Percentiles rank a stretch among this genome's conserved stretches.
phyloP scores from a whole-genome alignment of 2,888 invertebrate genomes.

The Maniola hyperantus region DNA sequence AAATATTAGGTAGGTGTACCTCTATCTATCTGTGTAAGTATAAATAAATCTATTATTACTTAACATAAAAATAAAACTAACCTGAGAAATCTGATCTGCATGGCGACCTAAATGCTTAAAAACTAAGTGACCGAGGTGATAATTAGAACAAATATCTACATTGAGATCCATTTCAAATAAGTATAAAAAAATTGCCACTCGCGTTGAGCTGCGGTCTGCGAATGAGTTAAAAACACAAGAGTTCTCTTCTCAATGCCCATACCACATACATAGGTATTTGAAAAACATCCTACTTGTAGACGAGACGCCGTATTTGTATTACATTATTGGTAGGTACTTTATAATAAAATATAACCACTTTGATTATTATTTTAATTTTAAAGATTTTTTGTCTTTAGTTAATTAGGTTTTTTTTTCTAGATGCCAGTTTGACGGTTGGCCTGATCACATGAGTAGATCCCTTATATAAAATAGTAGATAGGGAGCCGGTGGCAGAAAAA shows the following conservation, averaged over 20 bases:
- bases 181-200: background rate
- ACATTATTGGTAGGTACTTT: no score
- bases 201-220: background rate
- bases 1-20: background rate
- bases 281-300: background rate
- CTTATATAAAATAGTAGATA: no score
- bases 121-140: constrained; percentile 53
- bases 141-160: constrained; percentile 33
- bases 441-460: no score
- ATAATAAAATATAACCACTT: no score
- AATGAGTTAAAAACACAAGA: constrained; percentile 2
- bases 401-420: no score
- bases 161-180: background rate
- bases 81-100: constrained; percentile 32
- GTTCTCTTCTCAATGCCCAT: background rate
- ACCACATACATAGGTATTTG: no score
- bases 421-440: no score
- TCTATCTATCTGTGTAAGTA: no score
- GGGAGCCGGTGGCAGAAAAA: no score
- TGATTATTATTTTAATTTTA: no score
- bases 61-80: constrained; percentile 25
- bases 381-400: no score
- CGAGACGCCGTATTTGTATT: background rate
- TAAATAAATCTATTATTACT: background rate
- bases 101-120: constrained; percentile 46